Evolutionary conservation across 2,888 invertebrate genomes (phyloP).

Genomic region (Tinea semifulvella): DNA sequence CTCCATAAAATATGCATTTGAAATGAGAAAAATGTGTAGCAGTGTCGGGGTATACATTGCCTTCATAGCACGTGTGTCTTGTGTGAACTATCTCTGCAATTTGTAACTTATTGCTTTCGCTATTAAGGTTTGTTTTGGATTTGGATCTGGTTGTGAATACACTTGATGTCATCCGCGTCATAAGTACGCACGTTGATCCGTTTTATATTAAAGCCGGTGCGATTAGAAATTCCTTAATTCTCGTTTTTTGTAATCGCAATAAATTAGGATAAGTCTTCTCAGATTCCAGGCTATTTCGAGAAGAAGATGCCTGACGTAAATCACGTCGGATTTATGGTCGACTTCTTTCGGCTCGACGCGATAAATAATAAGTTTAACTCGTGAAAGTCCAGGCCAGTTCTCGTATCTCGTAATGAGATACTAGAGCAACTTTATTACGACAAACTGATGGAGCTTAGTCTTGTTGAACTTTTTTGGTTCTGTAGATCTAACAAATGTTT

Average conservation of each 20-base stretch:
- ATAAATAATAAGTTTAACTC: constrained; percentile 52
- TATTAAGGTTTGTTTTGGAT: background rate
- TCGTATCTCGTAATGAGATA: constrained; percentile 38
- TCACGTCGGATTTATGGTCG: constrained; percentile 24
- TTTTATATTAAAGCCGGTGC: constrained; percentile 11
- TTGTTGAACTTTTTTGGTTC: background rate
- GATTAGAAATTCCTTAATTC: constrained; percentile 18
- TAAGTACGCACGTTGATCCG: constrained; percentile 14
- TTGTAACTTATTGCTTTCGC: background rate
- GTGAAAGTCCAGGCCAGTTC: too few relatives aligned
- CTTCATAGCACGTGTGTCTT: background rate
- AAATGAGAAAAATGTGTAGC: constrained; percentile 62
- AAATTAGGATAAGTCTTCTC: constrained; percentile 20
- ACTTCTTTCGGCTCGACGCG: constrained; percentile 16
- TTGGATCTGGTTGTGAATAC: background rate
- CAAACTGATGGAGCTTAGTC: background rate
- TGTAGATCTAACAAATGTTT: background rate
- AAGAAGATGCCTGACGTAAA: constrained; percentile 26
- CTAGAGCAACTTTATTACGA: constrained; percentile 31
- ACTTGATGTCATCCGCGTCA: constrained; percentile 6
- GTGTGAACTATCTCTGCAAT: background rate
- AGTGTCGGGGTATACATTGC: background rate
- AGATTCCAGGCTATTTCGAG: constrained; percentile 13
- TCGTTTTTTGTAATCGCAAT: constrained; percentile 20
- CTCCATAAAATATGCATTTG: constrained; percentile 61